Evolutionary conservation across 2,113 vertebrate genomes (phyloP).

Genomic region (Hippocampus abdominalis): DNA sequence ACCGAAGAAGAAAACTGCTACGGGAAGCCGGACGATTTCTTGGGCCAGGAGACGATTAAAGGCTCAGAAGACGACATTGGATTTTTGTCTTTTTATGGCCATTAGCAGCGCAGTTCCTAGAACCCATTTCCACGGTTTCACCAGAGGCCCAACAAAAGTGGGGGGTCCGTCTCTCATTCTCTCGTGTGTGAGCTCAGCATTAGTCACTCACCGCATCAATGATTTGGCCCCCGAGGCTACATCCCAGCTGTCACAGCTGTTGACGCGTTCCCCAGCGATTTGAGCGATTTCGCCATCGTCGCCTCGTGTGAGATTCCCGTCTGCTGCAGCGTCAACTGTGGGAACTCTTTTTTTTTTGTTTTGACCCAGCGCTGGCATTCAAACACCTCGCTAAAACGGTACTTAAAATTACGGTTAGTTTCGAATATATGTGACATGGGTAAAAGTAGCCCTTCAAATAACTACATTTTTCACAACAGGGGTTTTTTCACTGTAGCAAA

Average conservation of each 20-base stretch:
- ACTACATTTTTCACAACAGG: too few species aligned
- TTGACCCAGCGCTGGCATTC: neutral
- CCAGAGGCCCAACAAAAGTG: neutral
- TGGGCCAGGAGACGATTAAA: too few species aligned
- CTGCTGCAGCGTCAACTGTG: neutral
- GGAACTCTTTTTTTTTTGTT: neutral
- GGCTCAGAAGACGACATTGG: too few species aligned
- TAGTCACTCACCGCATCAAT: conserved; percentile 44
- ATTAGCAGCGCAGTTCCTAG: neutral
- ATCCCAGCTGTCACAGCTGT: conserved; percentile 55
- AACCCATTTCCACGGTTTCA: neutral
- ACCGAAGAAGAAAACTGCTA: neutral
- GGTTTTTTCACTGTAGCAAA: too few species aligned
- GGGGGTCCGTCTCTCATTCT: neutral
- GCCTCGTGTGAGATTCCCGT: neutral
- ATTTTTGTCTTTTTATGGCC: neutral
- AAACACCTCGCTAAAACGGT: neutral
- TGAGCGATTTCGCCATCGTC: neutral
- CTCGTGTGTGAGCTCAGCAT: conserved; percentile 20
- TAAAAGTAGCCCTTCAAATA: too few species aligned
- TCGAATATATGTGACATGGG: too few species aligned
- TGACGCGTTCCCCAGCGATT: conserved; percentile 25
- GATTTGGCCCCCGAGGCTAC: conserved; percentile 29
- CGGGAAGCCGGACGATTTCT: too few species aligned
- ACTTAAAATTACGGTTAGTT: too few species aligned